A percentile compares a stretch with the other conserved stretches of the same genome.
phyloP scores from a whole-genome alignment of 2,113 vertebrate genomes.

The Zootoca vivipara region DNA sequence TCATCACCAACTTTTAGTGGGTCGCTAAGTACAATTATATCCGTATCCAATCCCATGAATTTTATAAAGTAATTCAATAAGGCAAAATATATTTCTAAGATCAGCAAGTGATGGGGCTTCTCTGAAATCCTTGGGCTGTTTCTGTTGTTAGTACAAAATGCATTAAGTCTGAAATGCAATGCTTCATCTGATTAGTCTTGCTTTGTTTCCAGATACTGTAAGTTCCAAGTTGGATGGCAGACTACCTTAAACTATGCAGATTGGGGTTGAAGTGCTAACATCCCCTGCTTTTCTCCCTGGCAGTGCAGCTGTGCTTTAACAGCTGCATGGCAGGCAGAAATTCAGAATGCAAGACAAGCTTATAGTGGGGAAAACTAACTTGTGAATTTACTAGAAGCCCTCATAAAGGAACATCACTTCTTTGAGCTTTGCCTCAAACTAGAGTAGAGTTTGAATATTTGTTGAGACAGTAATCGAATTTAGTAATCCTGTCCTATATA shows the following conservation, averaged over 20 bases:
- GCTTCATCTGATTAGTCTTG: not conserved
- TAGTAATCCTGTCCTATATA: not conserved
- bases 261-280: not conserved
- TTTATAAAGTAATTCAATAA: not conserved
- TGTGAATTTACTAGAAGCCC: not conserved
- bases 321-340: not conserved
- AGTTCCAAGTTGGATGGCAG: not conserved
- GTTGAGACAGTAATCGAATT: constrained; percentile 12
- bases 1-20: no score
- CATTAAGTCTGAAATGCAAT: not conserved
- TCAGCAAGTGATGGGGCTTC: not conserved
- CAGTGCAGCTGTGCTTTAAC: not conserved
- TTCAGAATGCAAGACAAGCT: not conserved
- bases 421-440: not conserved
- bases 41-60: not conserved
- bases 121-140: not conserved
- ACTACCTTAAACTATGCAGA: not conserved
- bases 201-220: not conserved
- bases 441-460: not conserved
- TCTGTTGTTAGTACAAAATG: not conserved
- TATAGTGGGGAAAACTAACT: not conserved
- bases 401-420: not conserved
- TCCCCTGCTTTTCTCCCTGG: not conserved
- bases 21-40: no score
- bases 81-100: not conserved